Conservation (phyloP, 64 coral and sea anemone genomes). For the Platygyra sinensis region DNA sequence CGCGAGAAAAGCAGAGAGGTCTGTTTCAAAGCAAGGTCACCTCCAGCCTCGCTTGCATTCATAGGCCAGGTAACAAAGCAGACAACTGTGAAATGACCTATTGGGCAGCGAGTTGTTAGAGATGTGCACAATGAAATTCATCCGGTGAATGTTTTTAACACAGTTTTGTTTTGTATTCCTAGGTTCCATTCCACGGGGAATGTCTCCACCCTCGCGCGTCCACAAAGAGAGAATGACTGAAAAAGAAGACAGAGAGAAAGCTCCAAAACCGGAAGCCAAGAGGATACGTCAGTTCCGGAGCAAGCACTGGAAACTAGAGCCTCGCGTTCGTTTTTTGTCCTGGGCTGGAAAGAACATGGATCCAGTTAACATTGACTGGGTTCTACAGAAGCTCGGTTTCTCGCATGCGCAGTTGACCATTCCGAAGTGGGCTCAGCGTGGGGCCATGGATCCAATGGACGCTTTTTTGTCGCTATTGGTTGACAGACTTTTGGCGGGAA, state of each 20-base stretch:
- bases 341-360: conserved; percentile 98
- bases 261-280: conserved; percentile 73
- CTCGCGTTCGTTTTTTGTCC: conserved; percentile 90
- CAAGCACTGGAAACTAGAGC: conserved; percentile 96
- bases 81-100: too few species aligned
- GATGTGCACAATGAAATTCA: neutral
- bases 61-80: too few species aligned
- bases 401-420: conserved; percentile 92
- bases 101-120: too few species aligned
- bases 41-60: too few species aligned
- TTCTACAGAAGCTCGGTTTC: conserved; percentile 93
- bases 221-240: conserved; percentile 46
- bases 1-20: too few species aligned
- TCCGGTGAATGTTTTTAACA: neutral
- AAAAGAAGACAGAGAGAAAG: conserved; percentile 83
- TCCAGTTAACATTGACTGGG: conserved; percentile 98
- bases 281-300: conserved; percentile 93
- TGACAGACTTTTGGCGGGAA: conserved; percentile 84
- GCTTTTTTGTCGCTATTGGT: conserved; percentile 85
- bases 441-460: conserved; percentile 99
- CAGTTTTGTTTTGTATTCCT: neutral
- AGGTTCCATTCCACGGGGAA: conserved; percentile 82
- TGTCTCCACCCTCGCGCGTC: conserved; percentile 43
- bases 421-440: conserved; percentile 96
- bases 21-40: too few species aligned